Evolutionary conservation across 2,888 invertebrate species (phyloP).

Genomic region (Coelopa pilipes): DNA sequence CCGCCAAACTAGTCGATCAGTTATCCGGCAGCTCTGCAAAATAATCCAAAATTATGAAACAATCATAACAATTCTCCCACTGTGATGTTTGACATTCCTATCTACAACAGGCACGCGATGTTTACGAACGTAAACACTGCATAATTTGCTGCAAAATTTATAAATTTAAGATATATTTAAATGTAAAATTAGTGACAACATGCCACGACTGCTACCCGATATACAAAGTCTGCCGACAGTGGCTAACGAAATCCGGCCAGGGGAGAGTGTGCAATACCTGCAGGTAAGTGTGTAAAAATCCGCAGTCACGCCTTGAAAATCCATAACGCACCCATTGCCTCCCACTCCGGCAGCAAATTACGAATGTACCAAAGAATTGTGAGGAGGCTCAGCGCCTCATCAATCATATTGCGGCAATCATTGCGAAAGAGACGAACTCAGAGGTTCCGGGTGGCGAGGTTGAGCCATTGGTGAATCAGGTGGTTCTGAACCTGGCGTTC

Average conservation of each 20-base stretch:
- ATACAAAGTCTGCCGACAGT: background rate
- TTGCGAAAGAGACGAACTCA: slow-evolving; percentile 39
- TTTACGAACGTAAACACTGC: background rate
- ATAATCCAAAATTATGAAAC: no score
- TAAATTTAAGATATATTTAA: background rate
- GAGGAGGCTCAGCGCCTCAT: slow-evolving; percentile 41
- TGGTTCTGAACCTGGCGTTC: slow-evolving; percentile 55
- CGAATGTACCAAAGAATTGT: background rate
- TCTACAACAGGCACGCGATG: background rate
- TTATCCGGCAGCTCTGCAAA: no score
- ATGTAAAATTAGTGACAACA: background rate
- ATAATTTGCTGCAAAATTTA: background rate
- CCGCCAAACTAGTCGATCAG: no score
- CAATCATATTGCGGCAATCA: slow-evolving; percentile 43
- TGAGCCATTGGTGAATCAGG: slow-evolving; percentile 49
- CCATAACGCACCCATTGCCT: background rate
- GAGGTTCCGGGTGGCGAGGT: background rate
- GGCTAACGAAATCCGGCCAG: background rate
- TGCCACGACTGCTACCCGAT: background rate
- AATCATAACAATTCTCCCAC: no score
- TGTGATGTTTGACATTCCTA: no score
- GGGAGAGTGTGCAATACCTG: slow-evolving; percentile 15
- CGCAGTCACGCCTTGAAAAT: slow-evolving; percentile 13
- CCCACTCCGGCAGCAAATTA: background rate
- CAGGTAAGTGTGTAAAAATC: slow-evolving; percentile 27